phyloP scores from a whole-genome alignment of 2,888 invertebrate genomes.

The Leucophora obtusa region DNA sequence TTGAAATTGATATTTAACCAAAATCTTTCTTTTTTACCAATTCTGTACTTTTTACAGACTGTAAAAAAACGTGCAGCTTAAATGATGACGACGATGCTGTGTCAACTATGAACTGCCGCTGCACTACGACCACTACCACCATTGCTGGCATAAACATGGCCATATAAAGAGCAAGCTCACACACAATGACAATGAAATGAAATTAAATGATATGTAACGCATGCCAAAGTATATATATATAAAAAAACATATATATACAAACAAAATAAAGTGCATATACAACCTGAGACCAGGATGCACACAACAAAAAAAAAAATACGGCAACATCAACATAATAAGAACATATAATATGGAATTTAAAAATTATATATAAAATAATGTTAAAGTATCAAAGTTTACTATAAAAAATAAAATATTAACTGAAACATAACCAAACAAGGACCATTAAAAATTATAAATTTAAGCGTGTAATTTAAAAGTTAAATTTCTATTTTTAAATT shows the following conservation, averaged over 20 bases:
- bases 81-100: slow-evolving; percentile 62
- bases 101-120: slow-evolving; percentile 60
- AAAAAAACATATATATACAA: slow-evolving; percentile 33
- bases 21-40: slow-evolving; percentile 62
- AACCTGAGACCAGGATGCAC: slow-evolving; percentile 45
- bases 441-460: slow-evolving; percentile 31
- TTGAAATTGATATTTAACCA: slow-evolving; percentile 63
- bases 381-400: slow-evolving; percentile 38
- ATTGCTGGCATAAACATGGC: slow-evolving; percentile 43
- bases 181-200: slow-evolving; percentile 53
- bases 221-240: slow-evolving; percentile 34
- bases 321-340: slow-evolving; percentile 46
- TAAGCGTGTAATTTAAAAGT: slow-evolving; percentile 43
- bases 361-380: slow-evolving; percentile 7
- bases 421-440: slow-evolving; percentile 14
- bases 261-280: slow-evolving; percentile 48
- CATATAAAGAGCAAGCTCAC: slow-evolving; percentile 47
- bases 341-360: slow-evolving; percentile 10
- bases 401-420: slow-evolving; percentile 20
- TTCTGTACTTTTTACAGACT: slow-evolving; percentile 59
- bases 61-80: slow-evolving; percentile 64
- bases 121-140: slow-evolving; percentile 32
- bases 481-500: slow-evolving; percentile 22
- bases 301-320: slow-evolving; percentile 29
- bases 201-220: slow-evolving; percentile 59